Evolutionary conservation across 1,140 invertebrate genomes (phyloP).

Genomic region (Zaprionus davidi): DNA sequence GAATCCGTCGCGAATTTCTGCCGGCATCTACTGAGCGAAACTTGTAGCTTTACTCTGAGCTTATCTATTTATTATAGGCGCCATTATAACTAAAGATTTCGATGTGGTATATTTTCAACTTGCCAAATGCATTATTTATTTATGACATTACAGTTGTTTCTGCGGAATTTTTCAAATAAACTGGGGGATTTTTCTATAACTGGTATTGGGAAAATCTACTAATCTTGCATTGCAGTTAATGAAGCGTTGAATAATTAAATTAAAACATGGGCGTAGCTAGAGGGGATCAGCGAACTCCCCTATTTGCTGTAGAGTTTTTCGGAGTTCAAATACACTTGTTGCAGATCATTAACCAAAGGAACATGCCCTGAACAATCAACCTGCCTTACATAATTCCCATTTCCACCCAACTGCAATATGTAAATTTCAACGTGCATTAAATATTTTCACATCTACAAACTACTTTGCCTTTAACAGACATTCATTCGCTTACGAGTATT

Average conservation of each 20-base stretch:
- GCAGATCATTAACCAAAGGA: not conserved
- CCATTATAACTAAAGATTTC: not conserved
- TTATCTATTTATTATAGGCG: not conserved
- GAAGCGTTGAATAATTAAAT: not conserved
- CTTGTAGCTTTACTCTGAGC: not conserved
- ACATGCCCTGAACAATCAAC: not conserved
- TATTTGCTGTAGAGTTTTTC: not conserved
- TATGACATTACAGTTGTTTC: not conserved
- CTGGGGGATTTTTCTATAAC: not conserved
- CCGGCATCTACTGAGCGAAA: not conserved
- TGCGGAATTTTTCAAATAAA: not conserved
- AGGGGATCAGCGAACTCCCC: too few relatives aligned
- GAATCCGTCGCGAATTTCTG: constrained; percentile 6
- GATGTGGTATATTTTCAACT: not conserved
- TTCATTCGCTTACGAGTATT: constrained; percentile 44
- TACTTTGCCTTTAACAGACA: constrained; percentile 28
- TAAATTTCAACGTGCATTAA: not conserved
- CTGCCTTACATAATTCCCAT: not conserved
- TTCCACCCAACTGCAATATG: constrained; percentile 9
- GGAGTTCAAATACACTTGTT: not conserved
- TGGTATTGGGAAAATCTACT: not conserved
- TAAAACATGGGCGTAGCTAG: not conserved
- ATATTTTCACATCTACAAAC: constrained; percentile 19
- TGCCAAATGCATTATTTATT: not conserved
- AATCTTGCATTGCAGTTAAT: not conserved